Evolutionary conservation across 2,113 vertebrate species (phyloP).

Genomic region (Brachypodius melanocephalos): DNA sequence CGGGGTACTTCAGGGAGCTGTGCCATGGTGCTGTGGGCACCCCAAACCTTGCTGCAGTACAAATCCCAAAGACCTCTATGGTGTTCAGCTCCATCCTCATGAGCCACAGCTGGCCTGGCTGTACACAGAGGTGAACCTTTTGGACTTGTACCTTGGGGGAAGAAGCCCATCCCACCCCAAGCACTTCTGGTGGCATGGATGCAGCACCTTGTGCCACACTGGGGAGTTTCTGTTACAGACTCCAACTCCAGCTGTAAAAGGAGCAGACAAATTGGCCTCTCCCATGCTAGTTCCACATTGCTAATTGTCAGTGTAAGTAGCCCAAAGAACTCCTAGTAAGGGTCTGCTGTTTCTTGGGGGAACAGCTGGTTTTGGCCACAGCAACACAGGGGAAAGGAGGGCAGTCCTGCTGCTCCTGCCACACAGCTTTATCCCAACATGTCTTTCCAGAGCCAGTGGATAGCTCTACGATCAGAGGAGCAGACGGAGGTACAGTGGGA

Average conservation of each 20-base stretch:
- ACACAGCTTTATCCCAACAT: accelerated
- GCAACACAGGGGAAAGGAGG: background rate
- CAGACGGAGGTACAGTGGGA: background rate
- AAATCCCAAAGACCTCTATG: background rate
- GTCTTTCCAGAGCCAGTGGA: background rate
- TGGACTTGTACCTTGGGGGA: background rate
- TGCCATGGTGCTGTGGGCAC: too few species aligned
- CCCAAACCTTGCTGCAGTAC: background rate
- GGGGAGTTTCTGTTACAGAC: background rate
- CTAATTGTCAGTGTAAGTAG: background rate
- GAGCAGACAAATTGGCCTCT: background rate
- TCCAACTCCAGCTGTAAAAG: background rate
- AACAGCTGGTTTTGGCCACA: background rate
- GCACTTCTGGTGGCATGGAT: background rate
- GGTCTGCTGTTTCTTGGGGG: background rate
- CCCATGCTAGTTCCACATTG: background rate
- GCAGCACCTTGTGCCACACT: background rate
- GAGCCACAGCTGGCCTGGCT: background rate
- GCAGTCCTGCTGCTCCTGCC: background rate
- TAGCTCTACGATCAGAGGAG: background rate
- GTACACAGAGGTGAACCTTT: background rate
- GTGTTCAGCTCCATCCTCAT: background rate
- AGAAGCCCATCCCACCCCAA: background rate
- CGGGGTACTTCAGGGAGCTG: background rate
- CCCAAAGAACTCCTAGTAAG: background rate